Evolutionary conservation across 2,797 vertebrate genomes (phyloP).

Genomic region (Takifugu ocellatus): DNA sequence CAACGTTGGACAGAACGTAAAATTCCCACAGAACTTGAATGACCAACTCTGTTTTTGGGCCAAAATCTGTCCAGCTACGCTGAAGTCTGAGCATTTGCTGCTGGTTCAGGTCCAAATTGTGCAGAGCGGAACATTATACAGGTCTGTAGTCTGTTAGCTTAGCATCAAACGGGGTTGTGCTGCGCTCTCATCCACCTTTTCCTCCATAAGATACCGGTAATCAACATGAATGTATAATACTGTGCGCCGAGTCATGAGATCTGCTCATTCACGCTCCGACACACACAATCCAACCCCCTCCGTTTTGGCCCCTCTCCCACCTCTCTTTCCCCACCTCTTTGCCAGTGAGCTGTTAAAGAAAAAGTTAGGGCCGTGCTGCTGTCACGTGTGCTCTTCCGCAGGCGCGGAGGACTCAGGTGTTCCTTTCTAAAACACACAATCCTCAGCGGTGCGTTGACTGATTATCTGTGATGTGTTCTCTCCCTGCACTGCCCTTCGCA

Average conservation of each 20-base stretch:
- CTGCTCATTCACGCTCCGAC: conserved; percentile 44
- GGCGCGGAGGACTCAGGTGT: conserved; percentile 61
- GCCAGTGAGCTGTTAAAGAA: conserved; percentile 12
- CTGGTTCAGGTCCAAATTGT: too few species aligned
- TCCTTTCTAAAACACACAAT: conserved; percentile 23
- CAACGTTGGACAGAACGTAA: too few species aligned
- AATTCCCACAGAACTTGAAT: too few species aligned
- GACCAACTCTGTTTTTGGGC: too few species aligned
- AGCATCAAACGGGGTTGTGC: neutral
- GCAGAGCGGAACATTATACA: too few species aligned
- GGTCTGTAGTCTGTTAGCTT: too few species aligned
- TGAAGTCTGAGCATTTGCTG: too few species aligned
- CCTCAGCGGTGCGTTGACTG: conserved; percentile 17
- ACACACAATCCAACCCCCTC: conserved; percentile 19
- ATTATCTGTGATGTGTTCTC: conserved; percentile 26
- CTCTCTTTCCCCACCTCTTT: conserved; percentile 5
- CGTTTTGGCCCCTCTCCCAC: neutral
- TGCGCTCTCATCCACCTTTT: conserved; percentile 7
- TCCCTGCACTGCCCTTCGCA: neutral
- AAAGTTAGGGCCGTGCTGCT: conserved; percentile 34
- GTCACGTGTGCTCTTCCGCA: conserved; percentile 27
- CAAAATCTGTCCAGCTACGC: too few species aligned
- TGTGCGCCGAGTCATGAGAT: conserved; percentile 49
- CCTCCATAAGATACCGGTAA: neutral
- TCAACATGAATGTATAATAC: conserved; percentile 40